Conservation (phyloP, 2,113 vertebrate species). For the Platysternon megacephalum region DNA sequence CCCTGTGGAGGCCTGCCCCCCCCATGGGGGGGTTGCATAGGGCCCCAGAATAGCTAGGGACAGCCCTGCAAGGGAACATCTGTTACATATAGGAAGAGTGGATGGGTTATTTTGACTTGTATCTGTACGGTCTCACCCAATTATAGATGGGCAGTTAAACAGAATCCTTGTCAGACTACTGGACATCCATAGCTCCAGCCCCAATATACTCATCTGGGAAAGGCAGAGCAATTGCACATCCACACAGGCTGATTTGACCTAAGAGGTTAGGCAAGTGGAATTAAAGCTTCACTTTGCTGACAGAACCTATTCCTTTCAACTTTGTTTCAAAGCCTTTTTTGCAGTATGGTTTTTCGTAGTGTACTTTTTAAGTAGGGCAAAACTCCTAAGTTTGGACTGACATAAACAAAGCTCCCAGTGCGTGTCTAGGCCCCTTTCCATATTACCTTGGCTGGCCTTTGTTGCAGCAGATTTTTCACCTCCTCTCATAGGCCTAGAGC, state of each 20-base stretch:
- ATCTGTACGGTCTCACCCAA: background rate
- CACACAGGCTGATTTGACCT: background rate
- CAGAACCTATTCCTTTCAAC: background rate
- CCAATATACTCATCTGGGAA: background rate
- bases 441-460: slow-evolving; percentile 74
- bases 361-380: slow-evolving; percentile 5
- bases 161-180: background rate
- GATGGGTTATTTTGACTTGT: background rate
- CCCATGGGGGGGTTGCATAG: too few species aligned
- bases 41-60: too few species aligned
- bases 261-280: background rate
- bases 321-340: slow-evolving; percentile 11
- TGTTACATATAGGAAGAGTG: background rate
- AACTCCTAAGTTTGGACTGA: background rate
- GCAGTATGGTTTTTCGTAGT: background rate
- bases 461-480: slow-evolving; percentile 43
- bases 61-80: background rate
- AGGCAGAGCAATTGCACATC: background rate
- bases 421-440: slow-evolving; percentile 56
- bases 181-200: rapidly evolving
- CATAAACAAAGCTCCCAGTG: background rate
- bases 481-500: slow-evolving; percentile 59
- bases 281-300: background rate
- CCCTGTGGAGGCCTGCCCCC: too few species aligned
- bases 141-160: background rate